A percentile compares a stretch with the other conserved stretches of the same genome.
Conservation (phyloP, 2,113 vertebrate species). For the Podarcis muralis region DNA sequence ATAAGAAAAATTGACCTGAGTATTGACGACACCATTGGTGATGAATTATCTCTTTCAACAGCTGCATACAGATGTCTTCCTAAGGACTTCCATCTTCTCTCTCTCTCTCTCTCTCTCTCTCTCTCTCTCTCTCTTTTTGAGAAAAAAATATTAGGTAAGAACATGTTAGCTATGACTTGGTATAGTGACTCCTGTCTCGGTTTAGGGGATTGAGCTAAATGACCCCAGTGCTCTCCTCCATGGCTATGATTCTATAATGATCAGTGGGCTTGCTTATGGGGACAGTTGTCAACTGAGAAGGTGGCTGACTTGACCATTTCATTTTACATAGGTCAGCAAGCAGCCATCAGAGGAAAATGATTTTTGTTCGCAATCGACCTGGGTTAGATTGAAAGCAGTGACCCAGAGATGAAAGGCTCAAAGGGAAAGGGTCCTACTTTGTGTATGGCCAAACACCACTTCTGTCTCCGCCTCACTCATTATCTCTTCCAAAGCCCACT, state of each 20-base stretch:
- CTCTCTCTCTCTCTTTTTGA: neutral
- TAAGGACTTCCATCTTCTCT: neutral
- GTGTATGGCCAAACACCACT: slow-evolving; percentile 68
- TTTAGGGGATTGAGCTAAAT: neutral
- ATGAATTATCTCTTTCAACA: neutral
- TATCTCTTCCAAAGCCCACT: slow-evolving; percentile 63
- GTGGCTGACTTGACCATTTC: slow-evolving; percentile 69
- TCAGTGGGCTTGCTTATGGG: slow-evolving; percentile 54
- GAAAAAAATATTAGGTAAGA: neutral
- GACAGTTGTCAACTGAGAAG: slow-evolving; percentile 70
- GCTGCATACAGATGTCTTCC: neutral
- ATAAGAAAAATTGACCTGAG: neutral
- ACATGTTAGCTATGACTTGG: neutral
- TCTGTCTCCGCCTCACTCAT: slow-evolving; percentile 69
- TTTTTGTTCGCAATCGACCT: slow-evolving; percentile 72
- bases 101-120: neutral
- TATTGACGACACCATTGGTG: neutral
- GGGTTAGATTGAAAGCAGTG: slow-evolving; percentile 68
- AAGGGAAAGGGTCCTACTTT: slow-evolving; percentile 69
- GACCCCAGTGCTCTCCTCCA: neutral
- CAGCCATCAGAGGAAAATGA: slow-evolving; percentile 73
- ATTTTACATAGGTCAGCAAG: slow-evolving; percentile 75
- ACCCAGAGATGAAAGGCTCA: slow-evolving; percentile 73
- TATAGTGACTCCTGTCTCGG: neutral
- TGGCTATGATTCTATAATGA: slow-evolving; percentile 10